Conservation (phyloP, 1,140 invertebrate genomes). For the Gonioctena quinquepunctata region DNA sequence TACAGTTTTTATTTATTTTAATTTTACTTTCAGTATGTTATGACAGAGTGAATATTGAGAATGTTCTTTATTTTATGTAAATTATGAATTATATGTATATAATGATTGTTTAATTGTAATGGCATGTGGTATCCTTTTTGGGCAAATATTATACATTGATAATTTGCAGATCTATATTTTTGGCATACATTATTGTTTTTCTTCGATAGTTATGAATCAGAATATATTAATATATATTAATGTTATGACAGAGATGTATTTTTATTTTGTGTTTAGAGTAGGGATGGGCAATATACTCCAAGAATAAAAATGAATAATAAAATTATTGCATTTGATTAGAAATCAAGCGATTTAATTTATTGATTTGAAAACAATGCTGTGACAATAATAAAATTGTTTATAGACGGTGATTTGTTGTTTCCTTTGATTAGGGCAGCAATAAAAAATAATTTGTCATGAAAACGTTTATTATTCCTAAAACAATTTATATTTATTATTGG, state of each 20-base stretch:
- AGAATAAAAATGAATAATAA: not conserved
- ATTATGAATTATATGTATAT: slow-evolving; percentile 21
- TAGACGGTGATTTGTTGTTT: too few species aligned
- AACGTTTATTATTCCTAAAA: too few species aligned
- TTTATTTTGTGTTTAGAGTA: slow-evolving; percentile 3
- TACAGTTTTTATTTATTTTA: slow-evolving; percentile 22
- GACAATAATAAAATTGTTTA: too few species aligned
- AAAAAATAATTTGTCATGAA: too few species aligned
- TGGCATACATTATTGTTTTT: slow-evolving; percentile 24
- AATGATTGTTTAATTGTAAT: slow-evolving; percentile 4
- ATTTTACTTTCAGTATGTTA: slow-evolving; percentile 4
- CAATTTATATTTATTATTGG: too few species aligned
- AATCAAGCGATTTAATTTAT: too few species aligned
- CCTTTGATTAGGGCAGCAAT: too few species aligned
- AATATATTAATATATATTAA: slow-evolving; percentile 45
- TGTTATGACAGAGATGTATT: slow-evolving; percentile 25
- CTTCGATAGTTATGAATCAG: slow-evolving; percentile 22
- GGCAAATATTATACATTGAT: not conserved
- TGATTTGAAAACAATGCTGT: too few species aligned
- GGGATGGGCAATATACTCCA: not conserved
- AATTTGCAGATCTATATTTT: slow-evolving; percentile 23
- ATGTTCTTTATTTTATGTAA: slow-evolving; percentile 15
- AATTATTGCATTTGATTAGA: too few species aligned
- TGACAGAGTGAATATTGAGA: not conserved
- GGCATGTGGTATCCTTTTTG: not conserved